These are phyloP conservation scores for Papilio protenor DNA, from an alignment of 2,888 invertebrate genomes.

Conservation along the genomic window DNA sequence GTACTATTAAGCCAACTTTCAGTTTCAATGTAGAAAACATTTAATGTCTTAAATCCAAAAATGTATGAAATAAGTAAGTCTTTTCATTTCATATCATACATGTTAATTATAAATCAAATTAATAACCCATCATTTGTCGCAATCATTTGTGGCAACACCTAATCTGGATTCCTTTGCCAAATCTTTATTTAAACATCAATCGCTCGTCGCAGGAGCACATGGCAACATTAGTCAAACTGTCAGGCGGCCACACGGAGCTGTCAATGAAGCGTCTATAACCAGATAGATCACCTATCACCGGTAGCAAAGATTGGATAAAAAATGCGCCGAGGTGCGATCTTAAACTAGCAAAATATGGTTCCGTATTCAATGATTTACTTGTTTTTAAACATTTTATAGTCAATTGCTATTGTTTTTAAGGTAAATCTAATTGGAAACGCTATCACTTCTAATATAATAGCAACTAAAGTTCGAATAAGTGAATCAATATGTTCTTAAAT, in stretches of 20 bases:
- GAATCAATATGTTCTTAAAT: not conserved
- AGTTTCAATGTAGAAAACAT: not conserved
- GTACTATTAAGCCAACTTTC: not conserved
- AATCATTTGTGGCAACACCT: slow-evolving; percentile 66
- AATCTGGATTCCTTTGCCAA: slow-evolving; percentile 53
- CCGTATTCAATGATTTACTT: slow-evolving; percentile 45
- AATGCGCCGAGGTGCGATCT: slow-evolving; percentile 42
- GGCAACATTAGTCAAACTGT: slow-evolving; percentile 81
- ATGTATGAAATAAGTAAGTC: not conserved
- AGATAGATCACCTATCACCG: slow-evolving; percentile 59
- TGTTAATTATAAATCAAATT: slow-evolving; percentile 41
- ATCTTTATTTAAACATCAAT: slow-evolving; percentile 69
- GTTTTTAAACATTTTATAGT: not conserved
- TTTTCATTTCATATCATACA: slow-evolving; percentile 42
- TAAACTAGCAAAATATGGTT: slow-evolving; percentile 35
- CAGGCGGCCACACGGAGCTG: slow-evolving; percentile 72
- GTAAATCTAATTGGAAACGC: not conserved
- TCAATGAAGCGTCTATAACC: slow-evolving; percentile 74
- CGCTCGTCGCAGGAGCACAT: slow-evolving; percentile 52
- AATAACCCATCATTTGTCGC: slow-evolving; percentile 31
- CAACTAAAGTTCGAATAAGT: not conserved
- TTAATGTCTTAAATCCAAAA: not conserved
- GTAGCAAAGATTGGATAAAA: slow-evolving; percentile 63
- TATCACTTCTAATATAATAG: not conserved
- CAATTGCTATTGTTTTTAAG: not conserved